Percentiles rank a stretch among this genome's conserved stretches.
phyloP scores from a whole-genome alignment of 2,888 invertebrate species.

The Raillietiella orientalis region DNA sequence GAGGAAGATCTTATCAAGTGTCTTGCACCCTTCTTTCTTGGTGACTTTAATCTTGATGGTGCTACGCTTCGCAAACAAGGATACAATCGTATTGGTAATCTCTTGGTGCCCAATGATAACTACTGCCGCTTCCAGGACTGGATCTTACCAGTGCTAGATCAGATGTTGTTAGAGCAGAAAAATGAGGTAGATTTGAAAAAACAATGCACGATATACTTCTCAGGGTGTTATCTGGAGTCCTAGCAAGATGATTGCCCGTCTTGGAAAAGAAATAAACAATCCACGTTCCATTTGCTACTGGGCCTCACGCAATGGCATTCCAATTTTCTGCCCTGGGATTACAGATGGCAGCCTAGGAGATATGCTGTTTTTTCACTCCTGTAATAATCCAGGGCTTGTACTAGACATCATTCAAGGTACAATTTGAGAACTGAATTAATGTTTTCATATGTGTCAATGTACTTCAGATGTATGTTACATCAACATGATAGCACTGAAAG shows the following conservation, averaged over 20 bases:
- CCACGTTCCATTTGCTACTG: slow-evolving; percentile 81
- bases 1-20: slow-evolving; percentile 99
- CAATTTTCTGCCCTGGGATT: slow-evolving; percentile 83
- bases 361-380: slow-evolving; percentile 97
- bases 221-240: slow-evolving; percentile 54
- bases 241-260: slow-evolving; percentile 40
- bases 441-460: background rate
- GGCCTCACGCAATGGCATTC: slow-evolving; percentile 86
- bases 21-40: slow-evolving; percentile 68
- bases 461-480: slow-evolving; percentile 44
- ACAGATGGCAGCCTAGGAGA: slow-evolving; percentile 94
- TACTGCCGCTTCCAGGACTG: slow-evolving; percentile 94
- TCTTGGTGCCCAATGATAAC: slow-evolving; percentile 89
- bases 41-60: slow-evolving; percentile 58
- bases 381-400: slow-evolving; percentile 59
- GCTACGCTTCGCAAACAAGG: slow-evolving; percentile 41
- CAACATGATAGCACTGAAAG: slow-evolving; percentile 77
- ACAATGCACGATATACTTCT: slow-evolving; percentile 1
- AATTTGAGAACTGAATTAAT: background rate
- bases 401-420: slow-evolving; percentile 62
- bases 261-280: slow-evolving; percentile 71
- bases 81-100: slow-evolving; percentile 66
- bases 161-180: slow-evolving; percentile 61
- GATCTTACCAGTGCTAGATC: slow-evolving; percentile 70
- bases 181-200: slow-evolving; percentile 14